phyloP scores from a whole-genome alignment of 2,888 invertebrate genomes.

The Altica lythri region DNA sequence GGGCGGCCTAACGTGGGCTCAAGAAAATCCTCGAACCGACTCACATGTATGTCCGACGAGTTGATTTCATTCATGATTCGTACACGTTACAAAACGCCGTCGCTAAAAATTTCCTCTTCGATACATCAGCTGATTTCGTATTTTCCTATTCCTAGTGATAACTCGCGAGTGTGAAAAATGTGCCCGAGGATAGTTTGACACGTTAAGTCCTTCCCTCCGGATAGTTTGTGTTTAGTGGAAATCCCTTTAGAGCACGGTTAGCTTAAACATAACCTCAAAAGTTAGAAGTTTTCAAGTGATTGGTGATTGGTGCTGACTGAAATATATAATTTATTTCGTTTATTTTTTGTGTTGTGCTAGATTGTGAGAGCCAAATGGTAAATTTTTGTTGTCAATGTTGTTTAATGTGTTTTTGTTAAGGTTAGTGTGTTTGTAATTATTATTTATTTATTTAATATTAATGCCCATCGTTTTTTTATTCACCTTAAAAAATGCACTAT shows the following conservation, averaged over 20 bases:
- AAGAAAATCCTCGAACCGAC: conserved; percentile 35
- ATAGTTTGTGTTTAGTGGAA: background rate
- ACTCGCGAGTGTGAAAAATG: background rate
- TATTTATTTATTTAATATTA: background rate
- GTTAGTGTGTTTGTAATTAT: conserved; percentile 15
- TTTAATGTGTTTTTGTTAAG: conserved; percentile 25
- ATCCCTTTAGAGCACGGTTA: background rate
- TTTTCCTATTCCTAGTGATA: conserved; percentile 1
- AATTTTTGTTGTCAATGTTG: conserved; percentile 20
- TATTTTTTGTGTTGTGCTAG: conserved; percentile 4
- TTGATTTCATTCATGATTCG: conserved; percentile 42
- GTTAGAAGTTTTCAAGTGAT: conserved; percentile 1
- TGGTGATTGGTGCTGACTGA: background rate
- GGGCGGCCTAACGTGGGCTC: conserved; percentile 51
- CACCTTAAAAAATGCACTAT: too few relatives aligned
- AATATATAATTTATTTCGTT: too few relatives aligned
- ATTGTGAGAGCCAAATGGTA: conserved; percentile 15
- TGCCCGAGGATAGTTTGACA: background rate
- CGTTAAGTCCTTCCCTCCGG: background rate
- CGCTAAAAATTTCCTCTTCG: conserved; percentile 18
- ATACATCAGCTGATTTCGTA: conserved; percentile 18
- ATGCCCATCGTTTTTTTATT: too few relatives aligned
- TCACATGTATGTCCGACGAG: conserved; percentile 35
- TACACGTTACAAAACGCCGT: conserved; percentile 21
- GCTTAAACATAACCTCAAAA: conserved; percentile 4